Evolutionary conservation across 2,888 invertebrate species (phyloP).

Genomic region (Nowickia ferox): DNA sequence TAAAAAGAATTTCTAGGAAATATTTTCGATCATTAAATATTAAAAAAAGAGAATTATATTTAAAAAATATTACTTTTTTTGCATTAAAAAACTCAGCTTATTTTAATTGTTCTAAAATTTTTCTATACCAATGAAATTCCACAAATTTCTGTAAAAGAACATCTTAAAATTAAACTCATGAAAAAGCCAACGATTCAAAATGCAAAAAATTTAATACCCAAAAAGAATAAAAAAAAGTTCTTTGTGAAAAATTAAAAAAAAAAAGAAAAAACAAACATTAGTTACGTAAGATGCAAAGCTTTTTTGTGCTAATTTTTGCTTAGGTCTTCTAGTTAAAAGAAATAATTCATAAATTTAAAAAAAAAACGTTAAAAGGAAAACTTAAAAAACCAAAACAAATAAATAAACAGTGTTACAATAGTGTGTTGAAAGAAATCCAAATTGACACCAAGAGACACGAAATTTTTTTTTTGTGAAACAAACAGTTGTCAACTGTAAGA

Average conservation of each 20-base stretch:
- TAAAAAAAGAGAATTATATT: constrained; percentile 31
- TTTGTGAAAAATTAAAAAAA: constrained; percentile 3
- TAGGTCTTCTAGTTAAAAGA: constrained; percentile 70
- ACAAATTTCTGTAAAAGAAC: constrained; percentile 39
- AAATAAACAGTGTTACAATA: constrained; percentile 67
- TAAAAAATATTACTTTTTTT: constrained; percentile 69
- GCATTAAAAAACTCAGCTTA: constrained; percentile 71
- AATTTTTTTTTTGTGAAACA: constrained; percentile 71
- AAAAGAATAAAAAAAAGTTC: constrained; percentile 35
- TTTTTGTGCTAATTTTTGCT: constrained; percentile 72
- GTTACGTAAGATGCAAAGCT: constrained; percentile 70
- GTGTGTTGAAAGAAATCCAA: constrained; percentile 69
- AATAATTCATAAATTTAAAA: constrained; percentile 61
- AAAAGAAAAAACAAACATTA: constrained; percentile 57
- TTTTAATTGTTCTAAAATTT: constrained; percentile 50
- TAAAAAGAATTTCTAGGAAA: constrained; percentile 69
- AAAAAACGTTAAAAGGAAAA: constrained; percentile 36
- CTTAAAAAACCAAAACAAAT: constrained; percentile 50
- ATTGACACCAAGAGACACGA: constrained; percentile 44
- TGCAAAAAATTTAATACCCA: constrained; percentile 63
- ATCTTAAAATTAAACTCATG: constrained; percentile 6
- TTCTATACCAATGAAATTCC: constrained; percentile 48
- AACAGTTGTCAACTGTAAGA: constrained; percentile 57
- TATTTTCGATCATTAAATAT: constrained; percentile 71
- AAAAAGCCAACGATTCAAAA: constrained; percentile 36